Base-by-base conservation (phyloP, 2,888 invertebrate genomes). In the Hypercompe scribonia region DNA sequence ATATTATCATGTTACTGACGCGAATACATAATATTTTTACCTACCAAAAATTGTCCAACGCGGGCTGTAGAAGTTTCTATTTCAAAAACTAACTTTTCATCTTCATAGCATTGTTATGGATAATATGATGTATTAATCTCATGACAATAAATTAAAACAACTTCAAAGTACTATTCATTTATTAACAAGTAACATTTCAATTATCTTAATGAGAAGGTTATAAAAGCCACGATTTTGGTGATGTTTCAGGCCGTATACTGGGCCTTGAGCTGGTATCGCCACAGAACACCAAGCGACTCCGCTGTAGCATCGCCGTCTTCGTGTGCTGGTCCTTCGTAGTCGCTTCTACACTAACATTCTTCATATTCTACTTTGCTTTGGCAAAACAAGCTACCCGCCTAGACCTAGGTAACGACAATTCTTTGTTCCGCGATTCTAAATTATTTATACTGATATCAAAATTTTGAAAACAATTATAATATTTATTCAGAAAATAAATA, bases 251-350 rank as follows among this genome's bases (percentile, higher is more conserved):
- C 92, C 92, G 90, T 18, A 87, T 93, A 84, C 86, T 94, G 86
- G 92, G 94, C 90, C 92, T 94, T 75, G 93, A 93, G 88, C 84
- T 94, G 90, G 89, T 92, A 78, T 91, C 93, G 54, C 86, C 90
- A 58, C 88, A 87, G 79, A 89, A 89, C 77, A 75, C 89, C 54
- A 89, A 88, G 75, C 87, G 89, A 46, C 87, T 93, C 39, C 93
- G 95, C 74, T 94, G 94, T 90, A 93, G 94, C 85, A 91, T 94
- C 68, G 94, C 92, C 2, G 93, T 95, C 78, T 95, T 92, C 89
- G 92, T 94, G 78, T 94, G 94, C 88, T 95, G 95, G 94, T 90
- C 93, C 28, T 84, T 94, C 74, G 80, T 93, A 54, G 91, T 94
- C 33, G 90, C 91, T 64, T 85, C 85, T n/a, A 91, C 88, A 54